Conservation (phyloP, 2,888 invertebrate genomes). For the Branchellion lobata region DNA sequence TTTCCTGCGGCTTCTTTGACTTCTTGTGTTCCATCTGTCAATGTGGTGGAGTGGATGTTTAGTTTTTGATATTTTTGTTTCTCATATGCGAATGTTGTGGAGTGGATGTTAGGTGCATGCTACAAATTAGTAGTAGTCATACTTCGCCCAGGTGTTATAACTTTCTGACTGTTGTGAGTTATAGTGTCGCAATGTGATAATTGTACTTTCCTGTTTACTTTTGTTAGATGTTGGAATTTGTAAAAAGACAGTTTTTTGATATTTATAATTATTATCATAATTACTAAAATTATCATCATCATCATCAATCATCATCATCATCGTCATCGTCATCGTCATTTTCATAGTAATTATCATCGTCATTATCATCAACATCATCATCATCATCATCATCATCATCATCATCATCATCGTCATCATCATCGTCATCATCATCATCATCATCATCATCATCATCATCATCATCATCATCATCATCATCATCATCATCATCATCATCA, state of each 20-base stretch:
- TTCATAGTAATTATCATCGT: no score
- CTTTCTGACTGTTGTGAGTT: no score
- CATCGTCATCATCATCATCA: conserved; percentile 43
- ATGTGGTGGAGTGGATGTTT: not conserved
- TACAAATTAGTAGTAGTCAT: not conserved
- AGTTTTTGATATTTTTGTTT: not conserved
- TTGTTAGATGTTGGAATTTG: no score
- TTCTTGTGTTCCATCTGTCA: conserved; percentile 14
- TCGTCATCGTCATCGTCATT: no score
- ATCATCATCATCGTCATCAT: conserved; percentile 38
- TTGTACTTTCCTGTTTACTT: no score
- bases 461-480: not conserved
- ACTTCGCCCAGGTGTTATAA: no score
- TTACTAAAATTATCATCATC: no score
- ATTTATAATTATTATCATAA: no score
- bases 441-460: conserved; percentile 38
- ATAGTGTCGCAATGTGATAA: no score
- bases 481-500: no score
- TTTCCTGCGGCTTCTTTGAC: conserved; percentile 7
- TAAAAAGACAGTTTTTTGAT: no score
- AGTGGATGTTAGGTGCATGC: not conserved
- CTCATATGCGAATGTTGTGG: not conserved
- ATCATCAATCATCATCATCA: no score
- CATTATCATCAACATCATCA: not conserved
- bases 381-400: conserved; percentile 27